Base-by-base conservation (phyloP, 2,113 vertebrate species). In the Verasper variegatus region DNA sequence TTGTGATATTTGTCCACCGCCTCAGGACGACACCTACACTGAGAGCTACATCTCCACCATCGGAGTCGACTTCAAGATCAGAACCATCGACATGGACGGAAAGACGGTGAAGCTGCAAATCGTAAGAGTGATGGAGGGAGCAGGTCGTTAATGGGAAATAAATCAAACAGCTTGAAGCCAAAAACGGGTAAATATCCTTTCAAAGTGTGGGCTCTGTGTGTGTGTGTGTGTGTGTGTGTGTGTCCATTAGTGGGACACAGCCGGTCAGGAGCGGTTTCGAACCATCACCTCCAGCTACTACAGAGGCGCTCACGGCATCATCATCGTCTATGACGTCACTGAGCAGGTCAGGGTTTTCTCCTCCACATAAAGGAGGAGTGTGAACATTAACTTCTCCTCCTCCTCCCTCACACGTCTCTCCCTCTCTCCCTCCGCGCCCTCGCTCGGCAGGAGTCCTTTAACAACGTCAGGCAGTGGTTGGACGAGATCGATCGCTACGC, bases 241-340 rank as follows among this genome's bases (percentile, higher is more conserved):
- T 61, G 52, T 23, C 1, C 67, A 2, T 56, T 13, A 99, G 97
- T 99, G 97, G 97, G 97, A 99, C 93, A 99, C 97, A 2, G 97
- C 97, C 11, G 97, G 97, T 67, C 97, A 99, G 89, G 97, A 99
- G 92, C 94, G 97, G 91, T 99, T 99, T 91, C 95, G 97, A 87
- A 99, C 97, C 66, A 99, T 99, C 93, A 99, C 97, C 74, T 99
- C 97, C 94, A 99, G 97, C 92, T 99, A 99, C 87, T 99, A 99
- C 95, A 95, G 97, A 94, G 97, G 97, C 9, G 97, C 97, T 31
- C 97, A 99, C 62, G 97, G 97, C 75, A 99, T 99, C 94, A 98
- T 99, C 89, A 96, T 99, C 59, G 97, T 99, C 71, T 99, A 97
- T 86, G 97, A 99, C 89, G 97, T 98, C 83, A 99, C 97, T 26